Base-by-base conservation (phyloP, 2,888 invertebrate genomes). In the Epinotia bilunana region DNA sequence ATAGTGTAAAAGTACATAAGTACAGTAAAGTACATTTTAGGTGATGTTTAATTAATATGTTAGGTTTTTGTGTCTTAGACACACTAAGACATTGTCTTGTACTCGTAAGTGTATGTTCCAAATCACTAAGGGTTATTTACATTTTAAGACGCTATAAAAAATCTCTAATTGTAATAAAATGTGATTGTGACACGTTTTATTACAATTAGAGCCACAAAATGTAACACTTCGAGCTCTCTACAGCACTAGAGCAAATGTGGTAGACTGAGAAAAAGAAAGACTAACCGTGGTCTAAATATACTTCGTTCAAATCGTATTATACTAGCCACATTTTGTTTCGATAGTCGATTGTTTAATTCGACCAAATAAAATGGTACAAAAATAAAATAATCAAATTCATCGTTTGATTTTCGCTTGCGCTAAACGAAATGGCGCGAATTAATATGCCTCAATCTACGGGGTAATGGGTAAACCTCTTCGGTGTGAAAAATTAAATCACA, bases 401-500 rank as follows among this genome's bases (percentile, higher is more conserved):
- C 67, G 46, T 67, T 65, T 71, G 73, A 72, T 76, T 82, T 81
- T 82, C 79, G 82, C 69, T 71, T 74, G 60, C 76, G 71, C 33
- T 72, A 76, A 86, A 86, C 84, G 84, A 85, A 88, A 89, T 87
- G 83, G 83, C 78, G 79, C 80, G 84, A 86, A 88, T 87, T 86
- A 87, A 86, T 86, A 86, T 82, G 80, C 79, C 78, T 77, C 80
- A 80, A 77, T 77, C 78, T 82, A 81, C 62, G 65, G 39, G 28
- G 73, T 73, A 75, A 78, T 73, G 75, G 80, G 81, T 83, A 81
- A 83, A 86, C 84, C 86, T 88, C 85, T 88, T 86, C 85, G 81
- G 78, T 78, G 82, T 90, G 90, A 91, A 90, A 90, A 91, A 91
- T 91, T 88, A 87, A 87, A 89, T 88, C 86, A 85, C 83, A 84